Evolutionary conservation across 2,888 invertebrate species (phyloP), one percentile per base, ranked within the genome.

Genomic region (Drosophila macrospina): DNA sequence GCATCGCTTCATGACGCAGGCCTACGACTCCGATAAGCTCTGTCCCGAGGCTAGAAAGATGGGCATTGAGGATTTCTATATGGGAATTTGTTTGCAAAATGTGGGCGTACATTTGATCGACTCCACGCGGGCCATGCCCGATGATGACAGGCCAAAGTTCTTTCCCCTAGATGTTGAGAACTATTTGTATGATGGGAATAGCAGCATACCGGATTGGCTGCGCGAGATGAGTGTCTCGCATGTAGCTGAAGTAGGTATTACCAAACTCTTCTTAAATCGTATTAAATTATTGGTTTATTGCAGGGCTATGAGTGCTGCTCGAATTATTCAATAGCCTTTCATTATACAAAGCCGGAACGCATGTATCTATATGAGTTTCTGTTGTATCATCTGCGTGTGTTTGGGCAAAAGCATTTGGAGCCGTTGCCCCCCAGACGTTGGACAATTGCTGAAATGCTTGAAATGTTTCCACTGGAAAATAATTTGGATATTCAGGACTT

Each of bases 281-380:
- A 2, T 15, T 56, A 16, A 16, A 45, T 28, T 28, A 26, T 7
- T 20, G 6, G 15, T 24, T 37, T 20, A 39, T 30, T 16, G 15
- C 92, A 97, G 95, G 98, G 98, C 7, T 93, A 97, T 74, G 95
- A 96, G 80, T 98, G 98, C 90, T 98, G 98, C 90, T 97, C 97
- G 0, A 98, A 99, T 90, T 97, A 97, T 91, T 98, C 99, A 0
- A 94, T 99, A 8, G 97, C 98, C 0, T 98, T 99, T 93, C 99
- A 99, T 92, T 98, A 99, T 92, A 96, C 98, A 0, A 93, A 94
- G 5, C 97, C 98, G 0, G 95, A 97, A 86, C 95, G 96, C 91
- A 98, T 99, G 98, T 98, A 98, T 91, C 96, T 98, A 2, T 92
- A 98, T 64, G 98, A 99, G 90, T 99, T 98, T 92, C 93, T 99